These are phyloP conservation scores for Oedothorax gibbosus DNA, from an alignment of 1,140 invertebrate species.

Conservation along the genomic window DNA sequence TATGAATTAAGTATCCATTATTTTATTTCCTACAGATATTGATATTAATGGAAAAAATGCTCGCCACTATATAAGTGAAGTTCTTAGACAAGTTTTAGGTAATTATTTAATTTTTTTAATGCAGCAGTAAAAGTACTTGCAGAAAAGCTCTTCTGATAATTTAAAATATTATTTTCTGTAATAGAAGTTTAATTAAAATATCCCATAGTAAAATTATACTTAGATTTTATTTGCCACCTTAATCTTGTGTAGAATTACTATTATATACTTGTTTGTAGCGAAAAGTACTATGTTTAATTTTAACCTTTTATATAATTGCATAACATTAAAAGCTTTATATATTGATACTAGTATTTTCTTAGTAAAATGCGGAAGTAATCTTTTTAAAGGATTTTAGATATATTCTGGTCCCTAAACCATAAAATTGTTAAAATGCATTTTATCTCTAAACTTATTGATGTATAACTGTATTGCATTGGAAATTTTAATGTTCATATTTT, in stretches of 20 bases:
- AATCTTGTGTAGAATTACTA: too few relatives aligned
- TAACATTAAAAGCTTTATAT: too few relatives aligned
- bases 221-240: too few relatives aligned
- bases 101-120: background rate
- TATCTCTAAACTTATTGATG: background rate
- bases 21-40: conserved; percentile 63
- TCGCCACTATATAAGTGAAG: conserved; percentile 72
- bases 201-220: too few relatives aligned
- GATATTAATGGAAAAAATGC: conserved; percentile 72
- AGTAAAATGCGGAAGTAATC: too few relatives aligned
- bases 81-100: conserved; percentile 70
- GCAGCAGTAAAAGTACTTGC: background rate
- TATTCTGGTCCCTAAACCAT: too few relatives aligned
- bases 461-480: background rate
- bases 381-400: too few relatives aligned
- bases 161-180: background rate
- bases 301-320: too few relatives aligned
- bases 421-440: background rate
- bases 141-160: background rate
- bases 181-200: background rate
- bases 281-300: too few relatives aligned
- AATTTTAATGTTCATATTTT: background rate
- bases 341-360: too few relatives aligned
- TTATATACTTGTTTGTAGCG: too few relatives aligned
- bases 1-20: background rate